A percentile compares a stretch with the other conserved stretches of the same genome.
These are phyloP conservation scores for Palloptera scutellata DNA, from an alignment of 2,888 invertebrate genomes.

Conservation along the genomic window DNA sequence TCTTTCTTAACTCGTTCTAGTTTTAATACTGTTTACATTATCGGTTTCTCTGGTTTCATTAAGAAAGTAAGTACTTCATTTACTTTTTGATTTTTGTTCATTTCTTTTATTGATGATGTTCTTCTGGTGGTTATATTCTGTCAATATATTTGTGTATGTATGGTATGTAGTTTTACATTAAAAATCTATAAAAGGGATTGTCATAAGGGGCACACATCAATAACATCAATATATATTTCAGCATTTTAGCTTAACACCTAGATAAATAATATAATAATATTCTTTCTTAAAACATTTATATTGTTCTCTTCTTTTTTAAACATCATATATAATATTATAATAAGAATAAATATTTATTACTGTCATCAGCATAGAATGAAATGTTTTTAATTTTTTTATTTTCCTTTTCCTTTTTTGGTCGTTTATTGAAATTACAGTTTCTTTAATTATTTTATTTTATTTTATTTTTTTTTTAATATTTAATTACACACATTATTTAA, in stretches of 20 bases:
- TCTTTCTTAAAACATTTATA: not conserved
- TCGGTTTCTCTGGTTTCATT: slow-evolving; percentile 15
- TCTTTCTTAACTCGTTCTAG: not conserved
- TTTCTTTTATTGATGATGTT: slow-evolving; percentile 30
- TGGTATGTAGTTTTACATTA: no score
- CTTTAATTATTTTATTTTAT: slow-evolving; percentile 54
- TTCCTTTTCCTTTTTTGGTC: slow-evolving; percentile 30
- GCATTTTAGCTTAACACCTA: not conserved
- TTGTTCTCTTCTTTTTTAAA: slow-evolving; percentile 7
- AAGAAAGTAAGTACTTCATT: slow-evolving; percentile 26
- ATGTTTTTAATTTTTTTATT: not conserved
- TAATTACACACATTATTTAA: slow-evolving; percentile 21
- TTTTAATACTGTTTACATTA: slow-evolving; percentile 24
- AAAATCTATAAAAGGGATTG: slow-evolving; percentile 52
- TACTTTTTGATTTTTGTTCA: slow-evolving; percentile 29
- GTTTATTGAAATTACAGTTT: slow-evolving; percentile 65
- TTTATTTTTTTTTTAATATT: slow-evolving; percentile 37
- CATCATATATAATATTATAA: not conserved
- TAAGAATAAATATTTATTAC: slow-evolving; percentile 1
- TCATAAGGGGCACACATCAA: slow-evolving; percentile 46
- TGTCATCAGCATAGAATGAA: not conserved
- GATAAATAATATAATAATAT: slow-evolving; percentile 2
- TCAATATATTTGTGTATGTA: slow-evolving; percentile 36
- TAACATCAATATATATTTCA: slow-evolving; percentile 45
- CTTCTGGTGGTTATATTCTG: slow-evolving; percentile 37